Conservation (phyloP, 30 jellyfish, hydroid and myxozoan genomes). For the Phacellophora camtschatica region DNA sequence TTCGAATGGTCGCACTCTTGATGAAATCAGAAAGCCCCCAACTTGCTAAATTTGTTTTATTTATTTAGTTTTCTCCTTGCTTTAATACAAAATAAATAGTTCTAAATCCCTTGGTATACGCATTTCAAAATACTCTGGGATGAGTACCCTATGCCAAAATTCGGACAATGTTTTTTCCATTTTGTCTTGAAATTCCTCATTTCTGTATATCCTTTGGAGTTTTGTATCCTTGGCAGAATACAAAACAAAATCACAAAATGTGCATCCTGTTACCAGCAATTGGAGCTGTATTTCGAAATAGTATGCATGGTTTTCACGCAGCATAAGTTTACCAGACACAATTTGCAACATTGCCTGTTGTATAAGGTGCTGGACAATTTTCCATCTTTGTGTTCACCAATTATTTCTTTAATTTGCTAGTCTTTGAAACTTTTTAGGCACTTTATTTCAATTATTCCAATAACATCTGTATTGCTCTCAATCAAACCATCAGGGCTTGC, state of each 20-base stretch:
- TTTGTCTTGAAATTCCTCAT: not conserved
- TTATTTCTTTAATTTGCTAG: slow-evolving; percentile 15
- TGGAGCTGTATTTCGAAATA: no score
- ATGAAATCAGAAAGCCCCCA: not conserved
- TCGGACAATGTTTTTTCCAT: no score
- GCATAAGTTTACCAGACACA: no score
- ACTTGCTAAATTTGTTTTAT: not conserved
- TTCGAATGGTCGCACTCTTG: not conserved
- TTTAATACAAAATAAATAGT: no score
- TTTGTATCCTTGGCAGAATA: not conserved
- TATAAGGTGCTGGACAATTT: not conserved
- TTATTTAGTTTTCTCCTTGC: not conserved
- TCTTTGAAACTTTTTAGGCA: slow-evolving; percentile 27
- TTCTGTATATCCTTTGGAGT: not conserved
- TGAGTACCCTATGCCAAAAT: no score
- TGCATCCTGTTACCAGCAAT: not conserved
- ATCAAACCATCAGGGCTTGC: slow-evolving; percentile 77
- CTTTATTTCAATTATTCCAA: slow-evolving; percentile 36
- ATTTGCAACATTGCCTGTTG: no score
- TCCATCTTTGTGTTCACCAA: not conserved
- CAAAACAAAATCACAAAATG: not conserved
- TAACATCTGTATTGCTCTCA: not conserved
- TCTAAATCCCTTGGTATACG: no score
- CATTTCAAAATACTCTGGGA: no score
- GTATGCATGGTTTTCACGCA: no score